Evolutionary conservation across 1,140 invertebrate species (phyloP).

Genomic region (Aphelinus certus): DNA sequence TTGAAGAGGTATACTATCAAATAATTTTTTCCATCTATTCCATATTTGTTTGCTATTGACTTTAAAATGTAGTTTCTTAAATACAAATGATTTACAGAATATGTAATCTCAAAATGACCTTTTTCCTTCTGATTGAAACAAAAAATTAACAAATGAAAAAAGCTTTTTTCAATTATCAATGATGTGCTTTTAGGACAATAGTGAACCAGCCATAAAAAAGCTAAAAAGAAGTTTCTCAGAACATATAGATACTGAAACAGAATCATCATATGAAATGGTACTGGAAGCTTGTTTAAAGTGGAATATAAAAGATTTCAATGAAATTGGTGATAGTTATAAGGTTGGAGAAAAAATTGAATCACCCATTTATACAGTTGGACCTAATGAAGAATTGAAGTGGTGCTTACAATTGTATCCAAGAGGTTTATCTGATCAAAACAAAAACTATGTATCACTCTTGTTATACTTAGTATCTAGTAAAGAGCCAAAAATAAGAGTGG

Average conservation of each 20-base stretch:
- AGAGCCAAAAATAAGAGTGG: not conserved
- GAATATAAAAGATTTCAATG: not conserved
- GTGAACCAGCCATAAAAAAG: not conserved
- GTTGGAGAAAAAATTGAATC: conserved; percentile 9
- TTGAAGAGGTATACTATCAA: no score
- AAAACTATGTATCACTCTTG: not conserved
- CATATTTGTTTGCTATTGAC: no score
- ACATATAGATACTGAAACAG: not conserved
- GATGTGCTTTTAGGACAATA: not conserved
- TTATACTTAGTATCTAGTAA: conserved; percentile 1
- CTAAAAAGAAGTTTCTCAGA: not conserved
- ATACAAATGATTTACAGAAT: no score
- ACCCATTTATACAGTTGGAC: conserved; percentile 6
- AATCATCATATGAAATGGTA: not conserved
- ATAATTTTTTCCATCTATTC: no score
- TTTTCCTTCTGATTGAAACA: no score
- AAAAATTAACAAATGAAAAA: no score
- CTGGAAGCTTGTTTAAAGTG: not conserved
- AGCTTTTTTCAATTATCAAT: no score
- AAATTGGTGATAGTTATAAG: not conserved
- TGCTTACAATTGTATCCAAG: conserved; percentile 13
- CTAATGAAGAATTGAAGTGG: conserved; percentile 17
- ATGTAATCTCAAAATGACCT: no score
- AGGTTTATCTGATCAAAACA: conserved; percentile 3
- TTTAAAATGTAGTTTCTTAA: no score